Conservation (phyloP, 2,113 vertebrate genomes). For the Malurus alboscapulatus region DNA sequence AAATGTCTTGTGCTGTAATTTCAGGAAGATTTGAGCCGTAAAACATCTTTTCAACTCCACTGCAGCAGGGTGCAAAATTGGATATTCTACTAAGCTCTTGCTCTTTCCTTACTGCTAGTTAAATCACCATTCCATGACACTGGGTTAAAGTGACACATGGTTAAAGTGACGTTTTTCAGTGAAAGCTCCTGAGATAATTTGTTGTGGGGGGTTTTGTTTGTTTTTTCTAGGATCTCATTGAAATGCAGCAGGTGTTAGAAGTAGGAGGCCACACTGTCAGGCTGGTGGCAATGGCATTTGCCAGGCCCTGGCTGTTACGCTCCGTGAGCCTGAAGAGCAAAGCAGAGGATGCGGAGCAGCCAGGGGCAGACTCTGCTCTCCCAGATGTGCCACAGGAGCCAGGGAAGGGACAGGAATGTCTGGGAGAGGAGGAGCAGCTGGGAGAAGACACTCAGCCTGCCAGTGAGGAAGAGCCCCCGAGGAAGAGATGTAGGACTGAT, state of each 20-base stretch:
- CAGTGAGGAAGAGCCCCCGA: neutral
- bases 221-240: slow-evolving; percentile 73
- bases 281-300: slow-evolving; percentile 71
- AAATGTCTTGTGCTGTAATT: neutral
- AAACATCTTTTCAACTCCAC: neutral
- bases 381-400: neutral
- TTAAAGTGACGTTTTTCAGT: neutral
- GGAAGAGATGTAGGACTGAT: slow-evolving; percentile 36
- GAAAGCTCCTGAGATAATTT: neutral
- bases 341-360: neutral
- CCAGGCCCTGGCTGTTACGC: slow-evolving; percentile 79
- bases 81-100: neutral
- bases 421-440: neutral
- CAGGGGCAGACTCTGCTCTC: neutral
- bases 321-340: slow-evolving; percentile 44
- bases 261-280: slow-evolving; percentile 74
- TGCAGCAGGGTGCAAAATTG: neutral
- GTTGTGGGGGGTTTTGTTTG: neutral
- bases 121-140: neutral
- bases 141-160: neutral
- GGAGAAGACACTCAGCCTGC: neutral
- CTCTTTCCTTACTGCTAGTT: neutral
- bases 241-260: slow-evolving; percentile 75
- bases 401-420: too few species aligned
- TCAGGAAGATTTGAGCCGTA: neutral